phyloP scores from a whole-genome alignment of 2,888 invertebrate genomes.

The Micoletzkya japonica region DNA sequence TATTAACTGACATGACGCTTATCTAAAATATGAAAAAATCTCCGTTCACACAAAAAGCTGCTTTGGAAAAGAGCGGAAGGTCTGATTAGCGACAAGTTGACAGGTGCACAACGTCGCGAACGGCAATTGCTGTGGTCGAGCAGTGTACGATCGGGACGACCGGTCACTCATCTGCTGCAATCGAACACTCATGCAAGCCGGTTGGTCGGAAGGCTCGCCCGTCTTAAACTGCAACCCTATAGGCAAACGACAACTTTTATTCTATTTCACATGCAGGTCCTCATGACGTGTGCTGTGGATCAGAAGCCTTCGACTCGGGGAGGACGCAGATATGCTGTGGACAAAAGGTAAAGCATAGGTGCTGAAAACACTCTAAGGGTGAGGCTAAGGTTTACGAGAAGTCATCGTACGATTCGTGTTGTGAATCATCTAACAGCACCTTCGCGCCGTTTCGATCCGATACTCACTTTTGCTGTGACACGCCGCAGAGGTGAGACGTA shows the following conservation, averaged over 20 bases:
- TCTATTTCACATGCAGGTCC: conserved; percentile 11
- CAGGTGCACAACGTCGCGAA: conserved; percentile 60
- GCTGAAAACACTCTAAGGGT: neutral
- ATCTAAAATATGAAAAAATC: too few relatives aligned
- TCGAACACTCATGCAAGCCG: conserved; percentile 39
- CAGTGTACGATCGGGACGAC: conserved; percentile 51
- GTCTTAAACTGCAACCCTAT: neutral
- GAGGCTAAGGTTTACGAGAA: conserved; percentile 32
- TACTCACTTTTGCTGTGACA: conserved; percentile 58
- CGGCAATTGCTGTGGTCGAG: conserved; percentile 59
- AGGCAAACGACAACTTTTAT: neutral
- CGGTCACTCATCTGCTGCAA: conserved; percentile 53
- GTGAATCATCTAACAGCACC: conserved; percentile 31
- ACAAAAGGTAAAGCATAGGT: conserved; percentile 30
- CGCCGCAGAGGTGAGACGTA: conserved; percentile 38
- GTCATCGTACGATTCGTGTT: conserved; percentile 41
- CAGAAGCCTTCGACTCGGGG: conserved; percentile 55
- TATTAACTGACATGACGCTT: too few relatives aligned
- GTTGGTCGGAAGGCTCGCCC: neutral
- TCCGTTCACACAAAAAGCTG: neutral
- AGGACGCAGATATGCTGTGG: conserved; percentile 56
- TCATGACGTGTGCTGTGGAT: conserved; percentile 53
- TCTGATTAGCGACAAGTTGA: conserved; percentile 3
- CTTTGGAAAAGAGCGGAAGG: neutral
- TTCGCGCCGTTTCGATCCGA: conserved; percentile 41